A percentile compares a stretch with the other conserved stretches of the same genome.
Conservation (phyloP, 23 tunicate species). For the Botrylloides violaceus region DNA sequence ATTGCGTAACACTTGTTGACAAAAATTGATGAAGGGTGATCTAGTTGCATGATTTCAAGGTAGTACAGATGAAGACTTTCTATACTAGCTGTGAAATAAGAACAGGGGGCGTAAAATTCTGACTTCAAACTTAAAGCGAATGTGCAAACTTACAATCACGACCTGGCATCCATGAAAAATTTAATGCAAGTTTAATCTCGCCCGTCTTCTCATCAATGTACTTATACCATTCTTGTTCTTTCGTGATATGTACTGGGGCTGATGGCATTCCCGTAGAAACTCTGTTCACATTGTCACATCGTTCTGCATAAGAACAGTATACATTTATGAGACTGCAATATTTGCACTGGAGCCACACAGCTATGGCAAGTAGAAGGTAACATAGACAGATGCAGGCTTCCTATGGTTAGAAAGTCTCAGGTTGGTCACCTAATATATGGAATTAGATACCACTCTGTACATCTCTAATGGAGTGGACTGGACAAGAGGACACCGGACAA, state of each 20-base stretch:
- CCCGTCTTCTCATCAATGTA: conserved; percentile 3
- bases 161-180: conserved; percentile 51
- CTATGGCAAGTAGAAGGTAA: no score
- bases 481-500: no score
- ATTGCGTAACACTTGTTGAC: conserved; percentile 14
- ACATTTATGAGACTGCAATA: no score
- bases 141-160: conserved; percentile 22
- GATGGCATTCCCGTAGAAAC: conserved; percentile 4
- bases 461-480: no score
- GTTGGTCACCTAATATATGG: no score
- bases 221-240: conserved; percentile 8
- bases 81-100: conserved; percentile 9
- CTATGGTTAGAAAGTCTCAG: no score
- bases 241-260: neutral
- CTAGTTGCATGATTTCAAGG: neutral
- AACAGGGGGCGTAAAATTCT: neutral
- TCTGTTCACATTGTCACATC: conserved; percentile 3
- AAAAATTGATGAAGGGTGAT: neutral
- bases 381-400: neutral
- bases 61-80: neutral
- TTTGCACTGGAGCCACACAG: no score
- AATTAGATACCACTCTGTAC: no score
- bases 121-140: neutral
- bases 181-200: conserved; percentile 37
- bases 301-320: no score